Percentiles rank a stretch among this genome's conserved stretches.
Evolutionary conservation across 2,797 vertebrate species (phyloP).

Genomic region (Spinibarbus caldwelli): DNA sequence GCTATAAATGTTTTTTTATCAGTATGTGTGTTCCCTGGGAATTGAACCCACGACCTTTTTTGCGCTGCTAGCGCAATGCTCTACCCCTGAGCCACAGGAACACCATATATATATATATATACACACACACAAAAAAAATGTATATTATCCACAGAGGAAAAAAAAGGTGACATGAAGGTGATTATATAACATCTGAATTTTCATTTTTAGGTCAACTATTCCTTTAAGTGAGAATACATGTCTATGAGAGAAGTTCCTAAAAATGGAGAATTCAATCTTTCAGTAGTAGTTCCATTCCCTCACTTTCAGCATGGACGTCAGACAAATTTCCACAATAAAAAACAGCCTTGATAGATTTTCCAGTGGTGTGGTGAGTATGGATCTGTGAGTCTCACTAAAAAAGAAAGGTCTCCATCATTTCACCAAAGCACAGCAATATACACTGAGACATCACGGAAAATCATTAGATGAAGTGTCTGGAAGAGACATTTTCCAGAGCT

Average conservation of each 20-base stretch:
- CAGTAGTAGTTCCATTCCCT: slow-evolving; percentile 34
- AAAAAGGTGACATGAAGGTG: background rate
- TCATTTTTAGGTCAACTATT: background rate
- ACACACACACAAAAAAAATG: too few relatives aligned
- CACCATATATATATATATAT: too few relatives aligned
- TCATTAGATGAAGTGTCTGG: slow-evolving; percentile 26
- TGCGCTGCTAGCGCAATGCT: too few relatives aligned
- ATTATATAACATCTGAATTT: background rate
- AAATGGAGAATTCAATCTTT: slow-evolving; percentile 24
- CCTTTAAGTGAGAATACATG: slow-evolving; percentile 3
- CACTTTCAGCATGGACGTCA: slow-evolving; percentile 46
- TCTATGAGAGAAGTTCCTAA: background rate
- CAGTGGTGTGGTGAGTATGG: slow-evolving; percentile 33
- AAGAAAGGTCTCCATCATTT: slow-evolving; percentile 8
- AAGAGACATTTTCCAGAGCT: slow-evolving; percentile 49
- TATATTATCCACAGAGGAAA: background rate
- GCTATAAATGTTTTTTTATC: too few relatives aligned
- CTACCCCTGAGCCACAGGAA: too few relatives aligned
- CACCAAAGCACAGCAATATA: background rate
- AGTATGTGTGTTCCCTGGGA: too few relatives aligned
- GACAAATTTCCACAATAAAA: slow-evolving; percentile 55
- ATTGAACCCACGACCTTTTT: too few relatives aligned
- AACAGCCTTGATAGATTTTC: slow-evolving; percentile 46
- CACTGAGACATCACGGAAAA: background rate
- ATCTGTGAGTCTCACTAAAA: slow-evolving; percentile 22